phyloP scores from a whole-genome alignment of 2,888 invertebrate species.

The Machimus atricapillus region DNA sequence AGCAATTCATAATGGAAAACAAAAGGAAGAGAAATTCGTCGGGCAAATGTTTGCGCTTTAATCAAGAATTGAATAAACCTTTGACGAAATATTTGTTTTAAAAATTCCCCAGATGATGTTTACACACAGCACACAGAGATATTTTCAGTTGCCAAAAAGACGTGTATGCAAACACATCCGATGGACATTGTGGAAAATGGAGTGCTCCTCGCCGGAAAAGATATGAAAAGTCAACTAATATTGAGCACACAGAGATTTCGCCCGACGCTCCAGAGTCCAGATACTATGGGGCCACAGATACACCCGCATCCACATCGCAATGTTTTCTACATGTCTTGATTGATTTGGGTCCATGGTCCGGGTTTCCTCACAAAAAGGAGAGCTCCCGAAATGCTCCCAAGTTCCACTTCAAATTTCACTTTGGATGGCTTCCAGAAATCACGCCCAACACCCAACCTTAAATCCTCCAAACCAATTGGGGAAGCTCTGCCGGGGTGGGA shows the following conservation, averaged over 20 bases:
- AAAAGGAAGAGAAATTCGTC: background rate
- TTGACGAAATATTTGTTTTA: constrained; percentile 27
- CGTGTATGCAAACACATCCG: constrained; percentile 24
- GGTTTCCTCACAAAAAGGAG: background rate
- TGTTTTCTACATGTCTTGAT: background rate
- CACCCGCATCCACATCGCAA: background rate
- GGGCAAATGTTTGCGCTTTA: constrained; percentile 18
- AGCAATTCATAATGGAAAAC: constrained; percentile 15
- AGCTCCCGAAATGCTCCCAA: background rate
- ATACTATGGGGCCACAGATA: background rate
- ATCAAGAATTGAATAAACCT: constrained; percentile 31
- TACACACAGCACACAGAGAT: constrained; percentile 2
- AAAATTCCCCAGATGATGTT: constrained; percentile 18
- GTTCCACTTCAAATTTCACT: background rate
- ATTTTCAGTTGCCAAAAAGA: constrained; percentile 9
- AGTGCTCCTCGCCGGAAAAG: background rate
- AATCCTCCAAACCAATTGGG: background rate
- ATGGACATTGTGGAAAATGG: constrained; percentile 16
- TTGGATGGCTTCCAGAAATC: constrained; percentile 25
- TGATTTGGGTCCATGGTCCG: background rate
- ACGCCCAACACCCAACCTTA: background rate
- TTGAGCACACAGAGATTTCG: background rate
- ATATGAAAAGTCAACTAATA: constrained; percentile 18
- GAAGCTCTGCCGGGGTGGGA: background rate
- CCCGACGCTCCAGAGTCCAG: background rate